Conservation (phyloP, 2,113 vertebrate genomes). For the Pomatostomus ruficeps region DNA sequence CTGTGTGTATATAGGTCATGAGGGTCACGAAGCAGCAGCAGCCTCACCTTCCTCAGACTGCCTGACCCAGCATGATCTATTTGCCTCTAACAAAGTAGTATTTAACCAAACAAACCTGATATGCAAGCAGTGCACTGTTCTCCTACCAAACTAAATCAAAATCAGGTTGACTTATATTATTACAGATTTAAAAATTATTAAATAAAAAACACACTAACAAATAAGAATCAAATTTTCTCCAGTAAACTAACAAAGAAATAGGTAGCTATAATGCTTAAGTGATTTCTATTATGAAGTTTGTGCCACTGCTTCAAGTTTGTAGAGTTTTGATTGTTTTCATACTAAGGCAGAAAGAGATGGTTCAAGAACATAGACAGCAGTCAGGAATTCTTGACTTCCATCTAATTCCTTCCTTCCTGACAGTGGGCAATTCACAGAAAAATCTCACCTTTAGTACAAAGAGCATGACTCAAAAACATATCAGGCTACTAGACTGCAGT, state of each 20-base stretch:
- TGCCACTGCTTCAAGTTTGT: not conserved
- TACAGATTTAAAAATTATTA: not conserved
- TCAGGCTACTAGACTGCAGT: not conserved
- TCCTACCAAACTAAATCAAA: not conserved
- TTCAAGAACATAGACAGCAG: not conserved
- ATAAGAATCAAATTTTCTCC: not conserved
- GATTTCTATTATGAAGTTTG: not conserved
- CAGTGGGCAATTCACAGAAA: not conserved
- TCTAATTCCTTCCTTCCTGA: not conserved
- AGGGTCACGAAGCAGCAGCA: not conserved
- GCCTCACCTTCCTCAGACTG: not conserved
- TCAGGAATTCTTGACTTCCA: not conserved
- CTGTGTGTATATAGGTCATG: too few relatives aligned
- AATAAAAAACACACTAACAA: not conserved
- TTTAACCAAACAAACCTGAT: not conserved
- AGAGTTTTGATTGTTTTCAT: not conserved
- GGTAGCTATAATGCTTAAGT: not conserved
- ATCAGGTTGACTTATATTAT: not conserved
- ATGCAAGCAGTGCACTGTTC: not conserved
- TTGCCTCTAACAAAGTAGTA: not conserved
- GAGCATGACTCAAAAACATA: not conserved
- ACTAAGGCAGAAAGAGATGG: not conserved
- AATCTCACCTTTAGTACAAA: not conserved
- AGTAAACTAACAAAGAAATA: not conserved
- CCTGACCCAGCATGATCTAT: fast-evolving